Base-by-base conservation (phyloP, 2,797 vertebrate genomes). In the Hozukius guyotensis region DNA sequence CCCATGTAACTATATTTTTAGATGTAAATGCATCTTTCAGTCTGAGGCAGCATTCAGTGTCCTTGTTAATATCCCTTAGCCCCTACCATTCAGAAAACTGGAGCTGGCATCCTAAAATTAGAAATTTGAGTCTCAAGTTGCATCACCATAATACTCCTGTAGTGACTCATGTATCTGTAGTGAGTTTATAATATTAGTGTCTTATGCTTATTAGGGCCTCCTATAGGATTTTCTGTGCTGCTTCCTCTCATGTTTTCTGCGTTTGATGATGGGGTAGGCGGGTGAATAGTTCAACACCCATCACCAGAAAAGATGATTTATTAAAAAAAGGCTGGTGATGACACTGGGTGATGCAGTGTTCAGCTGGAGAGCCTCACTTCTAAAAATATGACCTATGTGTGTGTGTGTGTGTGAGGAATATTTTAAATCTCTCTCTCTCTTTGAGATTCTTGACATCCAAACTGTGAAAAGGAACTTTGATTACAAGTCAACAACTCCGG, bases 391-490 rank as follows among this genome's bases (percentile, higher is more conserved):
- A 80, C 81, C 86, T 81, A 55, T 69, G 12, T 38, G 31, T 56
- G 34, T 64, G 29, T 77, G 29, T 34, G 68, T 24, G 16, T 11
- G 18, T 3, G 61, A 68, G 82, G 57, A 66, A 49, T 75, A 79
- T 81, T 89, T 91, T 63, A 81, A 87, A 85, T 63, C 82, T 83
- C 25, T 73, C 77, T 72, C 56, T 60, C 22, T 62, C 53, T 55
- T 24, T 73, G 72, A 78, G 78, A 77, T 77, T 92, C 78, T 81
- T 80, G 72, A 88, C 80, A 90, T 78, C 65, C 56, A 81, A 80
- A 85, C 83, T 88, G 77, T 77, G 75, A 85, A 82, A 85, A 86
- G 73, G 71, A 91, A 93, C 92, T 89, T 93, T 92, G 91, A 91
- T 91, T 88, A 84, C 77, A 71, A 93, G 87, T 92, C 92, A 93